Evolutionary conservation across 2,113 vertebrate species (phyloP).

Genomic region (Coptodon bakossiorum): DNA sequence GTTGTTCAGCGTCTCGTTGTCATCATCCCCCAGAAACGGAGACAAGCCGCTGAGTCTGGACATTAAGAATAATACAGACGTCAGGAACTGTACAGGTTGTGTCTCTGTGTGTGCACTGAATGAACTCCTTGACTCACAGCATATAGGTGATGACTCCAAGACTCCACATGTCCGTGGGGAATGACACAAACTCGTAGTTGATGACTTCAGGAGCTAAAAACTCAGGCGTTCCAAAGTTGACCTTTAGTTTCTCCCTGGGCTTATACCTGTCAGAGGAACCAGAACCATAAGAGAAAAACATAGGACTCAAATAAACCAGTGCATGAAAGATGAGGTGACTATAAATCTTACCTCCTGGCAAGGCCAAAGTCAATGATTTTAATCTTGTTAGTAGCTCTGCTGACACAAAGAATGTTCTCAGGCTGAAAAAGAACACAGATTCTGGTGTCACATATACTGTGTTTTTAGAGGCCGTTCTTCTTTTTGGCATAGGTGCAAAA

Average conservation of each 20-base stretch:
- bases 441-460: not conserved
- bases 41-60: slow-evolving; percentile 90
- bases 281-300: not conserved
- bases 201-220: slow-evolving; percentile 96
- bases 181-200: slow-evolving; percentile 97
- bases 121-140: slow-evolving; percentile 78
- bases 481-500: not conserved
- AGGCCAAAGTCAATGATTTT: slow-evolving; percentile 99
- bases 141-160: slow-evolving; percentile 95
- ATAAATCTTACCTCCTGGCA: slow-evolving; percentile 83
- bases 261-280: slow-evolving; percentile 78
- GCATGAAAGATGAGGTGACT: not conserved
- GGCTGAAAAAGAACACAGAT: slow-evolving; percentile 72
- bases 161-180: slow-evolving; percentile 98
- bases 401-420: slow-evolving; percentile 97
- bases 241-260: slow-evolving; percentile 90
- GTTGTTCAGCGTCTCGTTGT: slow-evolving; percentile 93
- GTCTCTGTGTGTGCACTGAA: not conserved
- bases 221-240: slow-evolving; percentile 96
- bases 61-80: not conserved
- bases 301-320: not conserved
- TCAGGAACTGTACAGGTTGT: not conserved
- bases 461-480: not conserved
- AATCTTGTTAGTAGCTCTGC: slow-evolving; percentile 87
- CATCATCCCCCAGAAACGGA: slow-evolving; percentile 92